Percentiles rank a stretch among this genome's conserved stretches.
Evolutionary conservation across 2,888 invertebrate species (phyloP).

Genomic region (Campoplex nolae): DNA sequence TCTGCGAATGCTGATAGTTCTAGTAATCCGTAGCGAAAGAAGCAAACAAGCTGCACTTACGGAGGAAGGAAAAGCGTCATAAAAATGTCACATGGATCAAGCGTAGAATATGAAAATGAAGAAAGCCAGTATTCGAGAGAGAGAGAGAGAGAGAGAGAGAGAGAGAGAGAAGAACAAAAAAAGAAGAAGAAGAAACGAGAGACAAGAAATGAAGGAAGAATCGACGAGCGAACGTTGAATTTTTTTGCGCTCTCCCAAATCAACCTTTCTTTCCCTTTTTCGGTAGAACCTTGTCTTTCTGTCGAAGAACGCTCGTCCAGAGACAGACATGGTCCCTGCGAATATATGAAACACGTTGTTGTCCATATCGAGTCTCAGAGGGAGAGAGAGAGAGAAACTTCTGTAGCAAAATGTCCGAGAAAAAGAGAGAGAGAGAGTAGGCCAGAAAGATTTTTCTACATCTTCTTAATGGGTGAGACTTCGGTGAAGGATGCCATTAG

Average conservation of each 20-base stretch:
- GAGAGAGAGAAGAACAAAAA: too few species aligned
- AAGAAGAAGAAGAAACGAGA: constrained; percentile 35
- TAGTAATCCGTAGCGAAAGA: background rate
- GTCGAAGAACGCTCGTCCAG: constrained; percentile 49
- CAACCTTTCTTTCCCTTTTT: constrained; percentile 62
- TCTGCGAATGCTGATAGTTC: background rate
- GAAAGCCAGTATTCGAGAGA: constrained; percentile 52
- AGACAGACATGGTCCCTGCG: constrained; percentile 28
- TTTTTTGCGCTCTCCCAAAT: constrained; percentile 56
- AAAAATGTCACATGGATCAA: constrained; percentile 32
- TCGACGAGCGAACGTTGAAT: constrained; percentile 48
- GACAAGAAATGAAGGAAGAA: constrained; percentile 51
- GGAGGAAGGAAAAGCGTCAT: constrained; percentile 50
- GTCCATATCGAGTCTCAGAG: constrained; percentile 38
- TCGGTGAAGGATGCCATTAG: constrained; percentile 74
- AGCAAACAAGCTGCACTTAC: constrained; percentile 13
- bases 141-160: too few species aligned
- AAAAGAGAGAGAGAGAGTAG: constrained; percentile 23
- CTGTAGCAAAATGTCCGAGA: constrained; percentile 12
- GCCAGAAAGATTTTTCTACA: constrained; percentile 41
- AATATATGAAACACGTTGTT: constrained; percentile 44
- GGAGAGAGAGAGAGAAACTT: constrained; percentile 14
- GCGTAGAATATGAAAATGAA: constrained; percentile 22
- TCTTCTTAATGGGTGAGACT: constrained; percentile 73
- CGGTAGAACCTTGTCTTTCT: constrained; percentile 58